These are phyloP conservation scores for Pachypeltis micranthus DNA, from an alignment of 1,140 invertebrate genomes.

Conservation along the genomic window DNA sequence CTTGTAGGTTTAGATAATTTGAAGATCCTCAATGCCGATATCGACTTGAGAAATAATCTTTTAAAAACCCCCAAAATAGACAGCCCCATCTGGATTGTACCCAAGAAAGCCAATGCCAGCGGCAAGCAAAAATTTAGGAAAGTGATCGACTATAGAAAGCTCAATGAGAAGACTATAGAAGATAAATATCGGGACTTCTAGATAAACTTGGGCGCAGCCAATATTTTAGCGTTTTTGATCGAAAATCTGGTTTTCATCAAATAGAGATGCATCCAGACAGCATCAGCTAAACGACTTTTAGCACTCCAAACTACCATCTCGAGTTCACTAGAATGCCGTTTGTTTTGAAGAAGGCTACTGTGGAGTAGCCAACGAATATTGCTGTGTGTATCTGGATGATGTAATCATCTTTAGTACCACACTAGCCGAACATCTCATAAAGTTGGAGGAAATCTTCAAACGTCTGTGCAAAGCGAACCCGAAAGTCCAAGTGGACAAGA, in stretches of 20 bases:
- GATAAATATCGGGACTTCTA: neutral
- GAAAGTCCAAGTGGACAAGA: conserved; percentile 25
- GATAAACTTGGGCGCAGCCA: neutral
- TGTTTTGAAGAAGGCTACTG: conserved; percentile 17
- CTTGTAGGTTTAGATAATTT: too few species aligned
- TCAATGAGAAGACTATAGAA: conserved; percentile 22
- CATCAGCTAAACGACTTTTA: conserved; percentile 24
- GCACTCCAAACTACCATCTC: conserved; percentile 18
- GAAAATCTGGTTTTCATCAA: conserved; percentile 31
- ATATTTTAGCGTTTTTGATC: conserved; percentile 25
- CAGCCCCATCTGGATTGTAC: conserved; percentile 19
- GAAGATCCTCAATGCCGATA: too few species aligned
- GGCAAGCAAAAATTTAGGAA: conserved; percentile 24
- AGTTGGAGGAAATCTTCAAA: conserved; percentile 27
- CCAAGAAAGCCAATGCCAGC: conserved; percentile 25
- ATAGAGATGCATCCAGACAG: conserved; percentile 20
- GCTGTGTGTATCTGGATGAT: conserved; percentile 38
- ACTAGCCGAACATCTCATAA: conserved; percentile 28
- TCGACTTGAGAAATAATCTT: too few species aligned
- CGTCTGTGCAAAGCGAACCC: conserved; percentile 20
- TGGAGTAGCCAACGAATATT: conserved; percentile 28
- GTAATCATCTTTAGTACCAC: conserved; percentile 31
- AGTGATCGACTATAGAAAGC: conserved; percentile 26
- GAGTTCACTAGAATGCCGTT: conserved; percentile 25
- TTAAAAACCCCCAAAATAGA: too few species aligned